Base-by-base conservation (phyloP, 2,888 invertebrate species). In the Patella depressa region DNA sequence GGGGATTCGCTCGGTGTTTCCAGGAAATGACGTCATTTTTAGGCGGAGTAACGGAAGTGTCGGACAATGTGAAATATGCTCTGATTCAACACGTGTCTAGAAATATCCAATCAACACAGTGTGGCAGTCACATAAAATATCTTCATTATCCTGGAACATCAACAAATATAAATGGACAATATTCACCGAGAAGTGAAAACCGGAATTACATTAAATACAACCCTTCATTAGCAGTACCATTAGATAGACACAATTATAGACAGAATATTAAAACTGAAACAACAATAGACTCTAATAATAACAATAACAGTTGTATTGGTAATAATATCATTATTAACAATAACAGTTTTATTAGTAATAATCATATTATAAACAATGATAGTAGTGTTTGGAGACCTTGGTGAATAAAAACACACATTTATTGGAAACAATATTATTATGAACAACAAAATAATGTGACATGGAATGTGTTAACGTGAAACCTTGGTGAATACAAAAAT, bases 321-420 rank as follows among this genome's bases (percentile, higher is more conserved):
- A 34, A 34, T 34, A 34, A 34, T 34, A n/a, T n/a, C n/a, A n/a
- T n/a, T n/a, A n/a, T n/a, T n/a, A n/a, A n/a, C n/a, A n/a, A n/a
- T n/a, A n/a, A n/a, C n/a, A n/a, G n/a, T n/a, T n/a, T n/a, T n/a
- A n/a, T n/a, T n/a, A n/a, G n/a, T n/a, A n/a, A n/a, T n/a, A n/a
- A n/a, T n/a, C n/a, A n/a, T n/a, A 34, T 5, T 34, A 34, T 34
- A 0, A 34, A 34, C 34, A 34, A 34, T 34, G 5, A 34, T 5
- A 34, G 34, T 59, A 59, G 5, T 59, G 59, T 59, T 59, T 59
- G 59, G 59, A 59, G 65, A 65, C 65, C 65, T 65, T 65, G 65
- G 65, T 65, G 15, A 65, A 9, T 1, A 9, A 9, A 0, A 9
- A 9, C 45, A 45, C 45, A 45, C 9, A 3, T 45, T 45, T 7